Evolutionary conservation across 2,797 vertebrate genomes (phyloP).

Genomic region (Gymnopithys bicolor): DNA sequence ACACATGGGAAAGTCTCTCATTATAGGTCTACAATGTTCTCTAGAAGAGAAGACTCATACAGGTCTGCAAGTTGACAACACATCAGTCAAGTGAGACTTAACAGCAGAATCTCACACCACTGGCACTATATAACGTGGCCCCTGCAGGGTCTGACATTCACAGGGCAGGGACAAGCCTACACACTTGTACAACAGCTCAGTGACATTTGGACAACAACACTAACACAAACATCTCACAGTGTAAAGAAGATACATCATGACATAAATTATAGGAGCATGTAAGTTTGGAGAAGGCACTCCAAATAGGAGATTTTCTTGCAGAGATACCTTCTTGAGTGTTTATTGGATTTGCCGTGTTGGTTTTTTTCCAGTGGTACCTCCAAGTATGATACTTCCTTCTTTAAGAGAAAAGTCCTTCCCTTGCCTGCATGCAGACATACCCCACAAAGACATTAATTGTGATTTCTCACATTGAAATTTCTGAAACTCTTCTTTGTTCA

Average conservation of each 20-base stretch:
- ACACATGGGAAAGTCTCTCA: neutral
- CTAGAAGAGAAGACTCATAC: neutral
- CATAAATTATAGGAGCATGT: neutral
- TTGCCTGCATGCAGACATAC: neutral
- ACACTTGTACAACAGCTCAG: neutral
- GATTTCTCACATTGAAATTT: neutral
- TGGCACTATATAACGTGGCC: rapidly evolving
- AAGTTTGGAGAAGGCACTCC: neutral
- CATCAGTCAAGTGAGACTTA: rapidly evolving
- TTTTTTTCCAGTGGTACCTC: neutral
- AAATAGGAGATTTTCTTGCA: neutral
- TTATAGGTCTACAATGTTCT: neutral
- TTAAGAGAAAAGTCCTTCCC: neutral
- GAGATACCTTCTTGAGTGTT: neutral
- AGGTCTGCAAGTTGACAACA: neutral
- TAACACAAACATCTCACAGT: rapidly evolving
- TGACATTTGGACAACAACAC: neutral
- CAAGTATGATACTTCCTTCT: neutral
- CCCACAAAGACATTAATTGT: neutral
- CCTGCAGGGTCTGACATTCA: rapidly evolving
- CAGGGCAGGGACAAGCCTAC: neutral
- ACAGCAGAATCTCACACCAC: neutral
- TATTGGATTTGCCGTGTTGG: rapidly evolving
- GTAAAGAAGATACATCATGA: neutral
- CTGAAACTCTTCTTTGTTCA: neutral